Conservation (phyloP, 2,888 invertebrate species). For the Lacanobia wlatinum region DNA sequence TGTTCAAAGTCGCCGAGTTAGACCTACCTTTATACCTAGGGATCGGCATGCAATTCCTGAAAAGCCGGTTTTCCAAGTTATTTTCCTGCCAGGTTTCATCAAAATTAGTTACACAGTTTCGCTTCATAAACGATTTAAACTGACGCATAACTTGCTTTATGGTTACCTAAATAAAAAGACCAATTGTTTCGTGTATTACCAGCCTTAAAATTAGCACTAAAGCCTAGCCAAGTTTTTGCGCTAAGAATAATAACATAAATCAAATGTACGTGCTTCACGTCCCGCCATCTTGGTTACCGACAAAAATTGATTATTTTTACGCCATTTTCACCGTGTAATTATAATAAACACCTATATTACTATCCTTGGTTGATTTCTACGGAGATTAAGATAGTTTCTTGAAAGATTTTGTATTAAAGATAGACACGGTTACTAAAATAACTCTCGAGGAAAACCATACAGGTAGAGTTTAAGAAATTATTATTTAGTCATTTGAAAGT, state of each 20-base stretch:
- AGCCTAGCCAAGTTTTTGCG: constrained; percentile 37
- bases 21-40: neutral
- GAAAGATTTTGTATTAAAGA: constrained; percentile 65
- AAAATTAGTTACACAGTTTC: neutral
- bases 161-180: neutral
- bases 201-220: constrained; percentile 14
- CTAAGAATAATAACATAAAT: constrained; percentile 47
- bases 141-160: no score
- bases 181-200: constrained; percentile 1
- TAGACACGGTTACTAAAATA: constrained; percentile 63
- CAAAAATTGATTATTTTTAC: constrained; percentile 60
- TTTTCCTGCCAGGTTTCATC: neutral
- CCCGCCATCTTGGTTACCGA: constrained; percentile 34
- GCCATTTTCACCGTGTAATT: constrained; percentile 60
- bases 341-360: constrained; percentile 51
- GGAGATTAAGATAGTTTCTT: constrained; percentile 52
- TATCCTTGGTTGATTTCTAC: constrained; percentile 47
- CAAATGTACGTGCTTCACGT: constrained; percentile 34
- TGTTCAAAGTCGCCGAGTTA: no score
- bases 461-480: neutral
- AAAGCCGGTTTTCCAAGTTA: no score
- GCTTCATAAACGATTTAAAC: neutral
- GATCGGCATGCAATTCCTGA: neutral
- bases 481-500: no score
- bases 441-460: constrained; percentile 9